Evolutionary conservation across 1,140 invertebrate genomes (phyloP).

Genomic region (Drosophila kepulauana): DNA sequence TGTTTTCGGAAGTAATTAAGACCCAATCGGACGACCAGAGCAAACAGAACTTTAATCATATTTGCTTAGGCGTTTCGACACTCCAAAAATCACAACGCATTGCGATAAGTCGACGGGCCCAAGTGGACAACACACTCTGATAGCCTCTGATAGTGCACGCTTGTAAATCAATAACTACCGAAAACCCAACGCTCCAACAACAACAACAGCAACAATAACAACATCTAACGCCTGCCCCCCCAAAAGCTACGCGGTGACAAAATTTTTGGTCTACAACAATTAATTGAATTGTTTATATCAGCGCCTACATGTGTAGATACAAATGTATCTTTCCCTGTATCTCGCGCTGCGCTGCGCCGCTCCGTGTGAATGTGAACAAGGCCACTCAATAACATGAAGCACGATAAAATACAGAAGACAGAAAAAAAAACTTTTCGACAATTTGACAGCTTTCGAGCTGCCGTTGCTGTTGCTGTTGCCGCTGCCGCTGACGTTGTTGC

Average conservation of each 20-base stretch:
- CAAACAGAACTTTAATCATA: slow-evolving; percentile 79
- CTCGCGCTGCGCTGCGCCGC: slow-evolving; percentile 12
- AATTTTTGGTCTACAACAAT: slow-evolving; percentile 71
- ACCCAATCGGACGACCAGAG: slow-evolving; percentile 68
- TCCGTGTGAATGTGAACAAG: slow-evolving; percentile 63
- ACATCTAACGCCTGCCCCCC: slow-evolving; percentile 3
- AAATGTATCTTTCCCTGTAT: slow-evolving; percentile 69
- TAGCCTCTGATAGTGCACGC: slow-evolving; percentile 57
- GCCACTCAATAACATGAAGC: slow-evolving; percentile 77
- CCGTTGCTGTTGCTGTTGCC: slow-evolving; percentile 35
- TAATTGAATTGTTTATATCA: slow-evolving; percentile 81
- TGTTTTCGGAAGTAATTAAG: slow-evolving; percentile 83
- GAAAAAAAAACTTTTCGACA: slow-evolving; percentile 69
- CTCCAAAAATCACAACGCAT: slow-evolving; percentile 76
- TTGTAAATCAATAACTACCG: slow-evolving; percentile 84
- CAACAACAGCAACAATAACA: too few relatives aligned
- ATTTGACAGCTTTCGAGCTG: slow-evolving; percentile 78
- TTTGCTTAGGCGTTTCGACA: slow-evolving; percentile 82
- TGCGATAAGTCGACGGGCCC: slow-evolving; percentile 65
- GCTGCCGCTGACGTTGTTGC: slow-evolving; percentile 13
- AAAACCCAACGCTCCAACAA: slow-evolving; percentile 39
- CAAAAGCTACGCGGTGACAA: slow-evolving; percentile 53
- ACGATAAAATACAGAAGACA: slow-evolving; percentile 50
- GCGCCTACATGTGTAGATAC: slow-evolving; percentile 73
- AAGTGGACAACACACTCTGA: slow-evolving; percentile 66